A percentile compares a stretch with the other conserved stretches of the same genome.
Evolutionary conservation across 2,797 vertebrate species (phyloP).

Genomic region (Artibeus lituratus): DNA sequence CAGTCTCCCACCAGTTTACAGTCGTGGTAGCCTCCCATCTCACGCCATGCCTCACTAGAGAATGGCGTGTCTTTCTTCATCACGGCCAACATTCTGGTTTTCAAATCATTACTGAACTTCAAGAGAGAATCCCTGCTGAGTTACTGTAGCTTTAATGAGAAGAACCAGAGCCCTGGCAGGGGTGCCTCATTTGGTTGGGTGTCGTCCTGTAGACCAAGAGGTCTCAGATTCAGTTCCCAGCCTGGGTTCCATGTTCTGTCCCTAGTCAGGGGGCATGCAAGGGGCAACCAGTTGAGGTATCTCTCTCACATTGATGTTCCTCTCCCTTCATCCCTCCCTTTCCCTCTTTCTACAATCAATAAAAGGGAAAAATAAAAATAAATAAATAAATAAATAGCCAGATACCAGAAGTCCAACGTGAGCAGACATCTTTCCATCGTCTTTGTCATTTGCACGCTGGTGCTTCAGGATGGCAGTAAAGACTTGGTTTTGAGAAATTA

Average conservation of each 20-base stretch:
- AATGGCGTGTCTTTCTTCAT: constrained; percentile 19
- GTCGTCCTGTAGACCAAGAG: background rate
- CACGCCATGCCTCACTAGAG: background rate
- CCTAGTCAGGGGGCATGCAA: background rate
- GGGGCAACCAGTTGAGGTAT: background rate
- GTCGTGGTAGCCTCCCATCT: background rate
- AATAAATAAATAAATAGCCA: background rate
- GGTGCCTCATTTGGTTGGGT: background rate
- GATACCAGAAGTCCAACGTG: background rate
- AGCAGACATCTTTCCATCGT: background rate
- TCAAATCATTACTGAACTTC: constrained; percentile 1
- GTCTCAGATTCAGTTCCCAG: background rate
- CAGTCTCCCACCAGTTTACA: background rate
- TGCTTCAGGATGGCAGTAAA: fast-evolving
- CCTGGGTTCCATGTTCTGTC: background rate
- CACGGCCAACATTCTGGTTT: constrained; percentile 8
- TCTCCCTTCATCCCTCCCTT: background rate
- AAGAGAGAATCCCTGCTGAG: background rate
- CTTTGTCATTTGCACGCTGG: background rate
- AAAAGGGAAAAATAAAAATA: background rate
- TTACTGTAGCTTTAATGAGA: background rate
- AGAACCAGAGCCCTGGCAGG: background rate
- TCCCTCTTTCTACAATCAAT: background rate
- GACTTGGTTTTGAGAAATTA: background rate
- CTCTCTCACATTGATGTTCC: background rate